phyloP scores from a whole-genome alignment of 2,113 vertebrate genomes.

The Eudyptes chrysolophus region DNA sequence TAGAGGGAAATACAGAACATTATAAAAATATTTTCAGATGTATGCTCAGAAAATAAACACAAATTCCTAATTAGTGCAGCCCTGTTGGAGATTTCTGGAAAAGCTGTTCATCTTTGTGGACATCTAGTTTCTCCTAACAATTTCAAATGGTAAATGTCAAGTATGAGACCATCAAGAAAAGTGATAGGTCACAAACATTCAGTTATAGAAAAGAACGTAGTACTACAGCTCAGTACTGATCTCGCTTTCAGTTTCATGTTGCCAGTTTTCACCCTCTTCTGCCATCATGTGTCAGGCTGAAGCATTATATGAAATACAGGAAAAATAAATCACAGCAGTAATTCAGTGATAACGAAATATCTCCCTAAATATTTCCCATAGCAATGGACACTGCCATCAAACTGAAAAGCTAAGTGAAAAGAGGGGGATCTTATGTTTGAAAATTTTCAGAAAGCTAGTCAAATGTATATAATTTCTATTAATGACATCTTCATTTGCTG shows the following conservation, averaged over 20 bases:
- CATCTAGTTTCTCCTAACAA: background rate
- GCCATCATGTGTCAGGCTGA: background rate
- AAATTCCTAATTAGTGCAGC: background rate
- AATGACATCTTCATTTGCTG: background rate
- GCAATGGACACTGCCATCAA: background rate
- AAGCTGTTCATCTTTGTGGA: background rate
- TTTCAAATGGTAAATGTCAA: background rate
- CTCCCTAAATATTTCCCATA: background rate
- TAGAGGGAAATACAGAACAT: background rate
- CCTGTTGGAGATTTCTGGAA: background rate
- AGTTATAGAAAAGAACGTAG: background rate
- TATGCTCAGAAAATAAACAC: background rate
- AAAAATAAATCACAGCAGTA: background rate
- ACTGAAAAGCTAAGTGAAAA: background rate
- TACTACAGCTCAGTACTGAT: background rate
- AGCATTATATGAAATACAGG: background rate
- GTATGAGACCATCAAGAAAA: background rate
- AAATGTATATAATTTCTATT: background rate
- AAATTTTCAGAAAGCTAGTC: background rate
- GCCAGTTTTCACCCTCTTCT: background rate
- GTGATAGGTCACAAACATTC: background rate
- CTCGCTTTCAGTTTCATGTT: background rate
- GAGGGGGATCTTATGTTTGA: background rate
- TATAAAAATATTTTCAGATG: background rate
- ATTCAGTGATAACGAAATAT: background rate